Conservation (phyloP, 2,888 invertebrate species). For the Conistra vaccinii region DNA sequence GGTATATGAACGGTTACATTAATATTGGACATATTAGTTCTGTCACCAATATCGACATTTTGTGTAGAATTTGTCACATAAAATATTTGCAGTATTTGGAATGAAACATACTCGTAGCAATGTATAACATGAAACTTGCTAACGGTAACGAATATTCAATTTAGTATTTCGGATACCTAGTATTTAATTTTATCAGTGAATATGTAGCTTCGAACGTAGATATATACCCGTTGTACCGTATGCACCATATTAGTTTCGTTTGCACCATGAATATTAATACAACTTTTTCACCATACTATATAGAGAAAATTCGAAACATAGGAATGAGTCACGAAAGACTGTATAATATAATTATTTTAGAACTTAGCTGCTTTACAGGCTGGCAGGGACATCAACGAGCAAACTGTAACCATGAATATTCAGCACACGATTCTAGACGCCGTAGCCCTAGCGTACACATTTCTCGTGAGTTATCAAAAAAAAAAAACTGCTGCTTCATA, state of each 20-base stretch:
- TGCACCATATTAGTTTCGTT: too few species aligned
- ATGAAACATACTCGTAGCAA: not conserved
- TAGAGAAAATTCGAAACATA: too few species aligned
- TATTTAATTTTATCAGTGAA: not conserved
- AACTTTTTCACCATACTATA: too few species aligned
- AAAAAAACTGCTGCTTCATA: too few species aligned
- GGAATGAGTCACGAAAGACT: too few species aligned
- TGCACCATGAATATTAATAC: too few species aligned
- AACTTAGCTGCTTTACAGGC: too few species aligned
- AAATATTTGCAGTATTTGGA: not conserved
- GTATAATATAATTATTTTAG: not conserved
- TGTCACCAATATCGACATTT: not conserved
- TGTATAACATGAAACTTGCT: not conserved
- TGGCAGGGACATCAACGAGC: too few species aligned
- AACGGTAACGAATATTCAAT: not conserved
- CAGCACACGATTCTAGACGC: too few species aligned
- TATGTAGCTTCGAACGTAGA: not conserved
- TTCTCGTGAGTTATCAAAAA: rapidly evolving
- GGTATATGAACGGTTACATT: not conserved
- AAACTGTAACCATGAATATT: too few species aligned
- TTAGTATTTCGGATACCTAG: not conserved
- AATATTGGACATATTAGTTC: not conserved
- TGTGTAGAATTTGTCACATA: not conserved
- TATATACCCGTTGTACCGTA: too few species aligned
- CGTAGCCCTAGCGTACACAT: too few species aligned